Base-by-base conservation (phyloP, 2,888 invertebrate genomes). In the Napeogenes sylphis region DNA sequence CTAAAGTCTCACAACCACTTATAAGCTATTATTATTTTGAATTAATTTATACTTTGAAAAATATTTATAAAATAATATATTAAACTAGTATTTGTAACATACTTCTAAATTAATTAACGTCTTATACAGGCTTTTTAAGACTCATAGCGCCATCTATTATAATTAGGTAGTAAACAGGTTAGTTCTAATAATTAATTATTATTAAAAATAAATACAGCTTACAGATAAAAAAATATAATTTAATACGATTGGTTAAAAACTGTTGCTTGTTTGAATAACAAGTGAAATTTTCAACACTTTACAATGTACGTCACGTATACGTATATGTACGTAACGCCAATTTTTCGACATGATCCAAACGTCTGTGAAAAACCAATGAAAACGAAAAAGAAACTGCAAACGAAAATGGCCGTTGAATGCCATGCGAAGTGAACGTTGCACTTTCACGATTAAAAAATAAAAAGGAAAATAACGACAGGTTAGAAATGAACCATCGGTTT, bases 401-500 rank as follows among this genome's bases (percentile, higher is more conserved):
- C 81, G 78, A 84, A 84, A 87, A 87, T 84, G 80, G 82, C 81
- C 76, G 84, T 83, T 84, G 86, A 87, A 87, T 85, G 76, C 81
- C 81, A 75, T 75, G 78, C 81, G 82, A 87, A 87, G 87, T 87
- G 88, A 87, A 86, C 86, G 84, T 84, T 85, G 89, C 89, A 87
- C 87, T 89, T 89, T 87, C 85, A 84, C 86, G 84, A 87, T 84
- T 83, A 85, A 84, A 85, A 82, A 80, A 81, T 80, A 85, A 84
- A 80, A 80, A 82, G 81, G 68, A 71, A 86, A 87, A 84, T 81
- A 82, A 79, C 77, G 73, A 68, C 78, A 75, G 73, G 80, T 77
- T 82, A 77, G 83, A 83, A 84, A 85, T 85, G 87, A 87, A 87
- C 87, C 87, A 80, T 77, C 74, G 78, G 73, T 73, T 73, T 75